Evolutionary conservation across 2,797 vertebrate genomes (phyloP), one percentile per base, ranked within the genome.

Genomic region (Ispidina picta): DNA sequence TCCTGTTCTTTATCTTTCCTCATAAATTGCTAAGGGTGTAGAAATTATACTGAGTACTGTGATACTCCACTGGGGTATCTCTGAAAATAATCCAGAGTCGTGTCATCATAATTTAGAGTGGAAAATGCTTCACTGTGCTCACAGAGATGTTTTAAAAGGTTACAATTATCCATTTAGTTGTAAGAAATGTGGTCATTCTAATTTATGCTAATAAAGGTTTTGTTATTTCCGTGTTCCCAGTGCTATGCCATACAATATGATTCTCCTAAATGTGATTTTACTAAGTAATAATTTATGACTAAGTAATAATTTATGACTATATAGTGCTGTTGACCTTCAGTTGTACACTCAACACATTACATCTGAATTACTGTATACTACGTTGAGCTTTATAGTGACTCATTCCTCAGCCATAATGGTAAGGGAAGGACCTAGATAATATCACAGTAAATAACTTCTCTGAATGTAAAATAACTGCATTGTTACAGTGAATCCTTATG

Each of bases 251-350:
- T 65, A 46, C n/a, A 80, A 15, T 63, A 79, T 64, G 78, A 64
- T 58, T 87, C 70, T 85, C 62, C 70, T 83, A 83, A 72, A 78
- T 52, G 18, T 65, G 64, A 87, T 92, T 93, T 89, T 93, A 93
- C 89, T 68, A 78, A 89, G 55, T 35, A 86, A 84, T 91, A 96
- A 92, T 88, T 95, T 89, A 89, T 86, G 33, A 15, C 79, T 68
- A 78, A 89, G 55, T 35, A 86, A 84, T 91, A 96, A 92, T 88
- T 95, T 89, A 89, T 86, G 33, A 15, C 79, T 58, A 74, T 65
- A 63, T 65, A 62, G 23, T 94, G 21, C 37, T 93, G 46, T 93
- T 96, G 90, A 94, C 93, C 93, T 96, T 97, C 94, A 94, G 52
- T 89, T 71, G 90, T 71, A 28, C 16, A 26, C 33, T 89, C 23